A percentile compares a stretch with the other conserved stretches of the same genome.
Conservation (phyloP, 1,140 invertebrate species). For the honey bee (Apis mellifera) region DNA sequence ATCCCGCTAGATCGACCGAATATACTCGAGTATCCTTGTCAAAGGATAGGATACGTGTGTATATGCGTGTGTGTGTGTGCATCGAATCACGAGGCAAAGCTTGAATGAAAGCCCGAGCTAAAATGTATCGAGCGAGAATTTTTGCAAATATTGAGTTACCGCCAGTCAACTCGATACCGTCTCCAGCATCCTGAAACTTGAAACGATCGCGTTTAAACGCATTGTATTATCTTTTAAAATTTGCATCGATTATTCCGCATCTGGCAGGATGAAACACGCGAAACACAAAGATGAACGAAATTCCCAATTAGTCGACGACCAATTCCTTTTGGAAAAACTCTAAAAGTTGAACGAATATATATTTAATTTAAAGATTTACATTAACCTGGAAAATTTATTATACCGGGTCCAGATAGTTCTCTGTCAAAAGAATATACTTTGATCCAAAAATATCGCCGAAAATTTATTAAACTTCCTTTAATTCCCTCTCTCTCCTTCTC, state of each 20-base stretch:
- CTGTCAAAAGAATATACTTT: too few relatives aligned
- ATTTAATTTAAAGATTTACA: too few relatives aligned
- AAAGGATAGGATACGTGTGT: background rate
- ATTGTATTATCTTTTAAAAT: slow-evolving; percentile 8
- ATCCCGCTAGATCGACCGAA: background rate
- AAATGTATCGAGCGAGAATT: slow-evolving; percentile 15
- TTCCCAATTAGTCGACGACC: background rate
- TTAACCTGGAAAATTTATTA: too few relatives aligned
- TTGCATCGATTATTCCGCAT: background rate
- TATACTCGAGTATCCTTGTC: background rate
- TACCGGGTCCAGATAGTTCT: too few relatives aligned
- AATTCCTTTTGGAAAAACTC: too few relatives aligned
- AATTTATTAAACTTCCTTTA: too few relatives aligned
- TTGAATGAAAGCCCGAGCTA: background rate
- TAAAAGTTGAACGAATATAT: background rate
- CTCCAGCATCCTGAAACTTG: background rate
- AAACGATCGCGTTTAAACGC: background rate
- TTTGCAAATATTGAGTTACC: slow-evolving; percentile 38
- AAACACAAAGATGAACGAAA: background rate
- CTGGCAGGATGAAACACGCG: background rate
- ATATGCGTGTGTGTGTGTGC: background rate
- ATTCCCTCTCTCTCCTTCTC: too few relatives aligned
- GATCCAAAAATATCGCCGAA: too few relatives aligned
- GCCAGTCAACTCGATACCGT: background rate
- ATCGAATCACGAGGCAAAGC: background rate